Conservation (phyloP, 1,140 invertebrate species). For the Musca vetustissima region DNA sequence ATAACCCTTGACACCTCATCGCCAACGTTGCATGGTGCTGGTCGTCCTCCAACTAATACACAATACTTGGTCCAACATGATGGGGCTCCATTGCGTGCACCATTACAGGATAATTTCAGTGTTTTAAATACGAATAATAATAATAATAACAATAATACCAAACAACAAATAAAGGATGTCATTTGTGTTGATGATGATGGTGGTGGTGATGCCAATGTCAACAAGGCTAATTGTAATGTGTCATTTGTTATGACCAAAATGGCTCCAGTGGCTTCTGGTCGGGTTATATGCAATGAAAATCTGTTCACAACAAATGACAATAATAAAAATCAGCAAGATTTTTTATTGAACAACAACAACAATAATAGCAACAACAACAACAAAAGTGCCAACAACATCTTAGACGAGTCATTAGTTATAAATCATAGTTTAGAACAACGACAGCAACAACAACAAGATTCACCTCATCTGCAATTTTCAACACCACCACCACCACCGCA, state of each 20-base stretch:
- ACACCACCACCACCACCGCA: background rate
- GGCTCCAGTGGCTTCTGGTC: too few relatives aligned
- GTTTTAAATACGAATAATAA: constrained; percentile 10
- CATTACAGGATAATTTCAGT: background rate
- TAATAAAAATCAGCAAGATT: background rate
- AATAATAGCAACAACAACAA: background rate
- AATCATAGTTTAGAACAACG: constrained; percentile 27
- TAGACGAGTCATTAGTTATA: too few relatives aligned
- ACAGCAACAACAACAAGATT: constrained; percentile 31
- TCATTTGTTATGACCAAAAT: too few relatives aligned
- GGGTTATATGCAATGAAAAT: too few relatives aligned
- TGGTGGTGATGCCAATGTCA: background rate
- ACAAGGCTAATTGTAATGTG: background rate
- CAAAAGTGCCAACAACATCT: background rate
- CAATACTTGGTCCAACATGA: too few relatives aligned
- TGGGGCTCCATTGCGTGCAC: too few relatives aligned
- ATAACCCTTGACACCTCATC: constrained; percentile 44
- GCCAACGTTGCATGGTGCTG: constrained; percentile 11
- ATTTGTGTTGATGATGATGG: too few relatives aligned
- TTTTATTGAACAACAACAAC: too few relatives aligned
- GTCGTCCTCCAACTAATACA: too few relatives aligned
- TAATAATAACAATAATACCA: constrained; percentile 8
- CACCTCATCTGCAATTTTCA: constrained; percentile 1
- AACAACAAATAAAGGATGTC: background rate
- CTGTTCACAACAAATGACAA: too few relatives aligned